Evolutionary conservation across 1,140 invertebrate genomes (phyloP).

Genomic region (Cydia amplana): DNA sequence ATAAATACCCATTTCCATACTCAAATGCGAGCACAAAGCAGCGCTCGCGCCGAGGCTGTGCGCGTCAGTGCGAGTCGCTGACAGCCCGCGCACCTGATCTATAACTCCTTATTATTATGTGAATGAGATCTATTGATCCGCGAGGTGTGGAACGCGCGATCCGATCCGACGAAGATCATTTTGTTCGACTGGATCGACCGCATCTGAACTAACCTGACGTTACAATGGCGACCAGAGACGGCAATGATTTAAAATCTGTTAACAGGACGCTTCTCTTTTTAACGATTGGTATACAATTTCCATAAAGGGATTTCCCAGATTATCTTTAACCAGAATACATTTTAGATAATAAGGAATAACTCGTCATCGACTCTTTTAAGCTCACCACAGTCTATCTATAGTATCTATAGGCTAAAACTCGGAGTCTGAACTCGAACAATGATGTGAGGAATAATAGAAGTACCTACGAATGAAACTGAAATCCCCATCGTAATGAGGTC

Average conservation of each 20-base stretch:
- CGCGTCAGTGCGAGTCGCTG: constrained; percentile 40
- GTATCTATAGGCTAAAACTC: background rate
- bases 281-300: constrained; percentile 78
- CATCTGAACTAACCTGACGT: constrained; percentile 78
- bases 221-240: constrained; percentile 73
- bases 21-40: constrained; percentile 56
- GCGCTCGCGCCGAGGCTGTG: constrained; percentile 37
- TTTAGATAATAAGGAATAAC: constrained; percentile 64
- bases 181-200: constrained; percentile 75
- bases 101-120: constrained; percentile 79
- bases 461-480: constrained; percentile 61
- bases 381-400: background rate
- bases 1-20: constrained; percentile 77
- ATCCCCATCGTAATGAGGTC: constrained; percentile 61
- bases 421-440: constrained; percentile 51
- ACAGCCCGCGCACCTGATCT: constrained; percentile 67
- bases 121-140: constrained; percentile 77
- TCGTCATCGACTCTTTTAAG: constrained; percentile 35
- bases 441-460: constrained; percentile 54
- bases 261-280: constrained; percentile 78
- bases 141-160: constrained; percentile 73
- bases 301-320: constrained; percentile 75
- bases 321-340: constrained; percentile 65
- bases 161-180: constrained; percentile 73
- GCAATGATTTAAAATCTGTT: constrained; percentile 80